Base-by-base conservation (phyloP, 2,888 invertebrate species). In the Phorcus lineatus region DNA sequence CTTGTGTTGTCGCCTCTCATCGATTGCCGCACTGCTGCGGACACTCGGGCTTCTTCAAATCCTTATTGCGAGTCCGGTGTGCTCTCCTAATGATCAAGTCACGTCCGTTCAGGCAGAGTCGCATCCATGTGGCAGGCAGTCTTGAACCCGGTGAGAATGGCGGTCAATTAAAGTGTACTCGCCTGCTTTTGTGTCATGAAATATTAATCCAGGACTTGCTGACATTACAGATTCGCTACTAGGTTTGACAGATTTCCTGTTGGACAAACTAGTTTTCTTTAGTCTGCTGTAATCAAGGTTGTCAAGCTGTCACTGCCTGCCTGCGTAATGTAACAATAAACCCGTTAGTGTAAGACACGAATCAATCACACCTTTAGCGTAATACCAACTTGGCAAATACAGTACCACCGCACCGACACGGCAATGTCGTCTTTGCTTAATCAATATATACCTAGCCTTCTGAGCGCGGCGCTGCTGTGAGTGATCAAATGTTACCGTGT, bases 321-420 rank as follows among this genome's bases (percentile, higher is more conserved):
- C 62, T 22, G 62, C 62, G 62, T 28, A 24, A 62, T 62, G 28
- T 22, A 13, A 22, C 62, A 62, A 62, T 62, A 62, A 24, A 62
- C 24, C 28, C 62, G 62, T 62, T n/a, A 22, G 24, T 62, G 62
- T 24, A 28, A 28, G 62, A 62, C 24, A 24, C 62, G 24, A 62
- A 62, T 62, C 62, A 62, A 62, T 62, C 62, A 24, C 62, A 62
- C 62, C 62, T 62, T 28, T 62, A 62, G 24, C 62, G 19, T 28
- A 62, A 62, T 62, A 28, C 62, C 24, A 17, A 24, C 16, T 28
- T 7, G 24, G 28, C 62, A 62, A 28, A 17, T 24, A 62, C 62
- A 62, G 62, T 13, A 24, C 62, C 28, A 62, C 62, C 62, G 28
- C 16, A 17, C 24, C 62, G 17, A 16, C 16, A 62, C n/a, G 62